Evolutionary conservation across 2,888 invertebrate species (phyloP).

Genomic region (Anodontia alba): DNA sequence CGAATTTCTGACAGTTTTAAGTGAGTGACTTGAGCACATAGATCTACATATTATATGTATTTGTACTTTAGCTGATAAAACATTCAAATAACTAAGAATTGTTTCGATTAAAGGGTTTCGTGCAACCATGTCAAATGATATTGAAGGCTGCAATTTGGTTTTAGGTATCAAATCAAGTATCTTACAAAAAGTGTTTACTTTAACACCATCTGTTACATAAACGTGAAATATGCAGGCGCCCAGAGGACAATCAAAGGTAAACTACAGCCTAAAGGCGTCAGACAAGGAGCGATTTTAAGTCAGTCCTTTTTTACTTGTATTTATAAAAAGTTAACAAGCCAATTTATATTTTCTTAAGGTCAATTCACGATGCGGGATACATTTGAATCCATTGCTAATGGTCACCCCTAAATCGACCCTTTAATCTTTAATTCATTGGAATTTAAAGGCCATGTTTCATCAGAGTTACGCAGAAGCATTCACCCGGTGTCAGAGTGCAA

Average conservation of each 20-base stretch:
- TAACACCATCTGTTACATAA: conserved; percentile 14
- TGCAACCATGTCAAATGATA: too few species aligned
- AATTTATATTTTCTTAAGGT: conserved; percentile 60
- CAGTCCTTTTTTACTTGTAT: conserved; percentile 6
- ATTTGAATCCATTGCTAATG: conserved; percentile 62
- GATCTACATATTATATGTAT: too few species aligned
- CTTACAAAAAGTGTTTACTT: neutral
- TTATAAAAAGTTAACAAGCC: conserved; percentile 61
- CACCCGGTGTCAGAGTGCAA: conserved; percentile 46
- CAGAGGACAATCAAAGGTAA: conserved; percentile 9
- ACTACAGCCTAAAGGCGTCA: conserved; percentile 10
- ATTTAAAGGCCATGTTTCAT: conserved; percentile 58
- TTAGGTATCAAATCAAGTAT: neutral
- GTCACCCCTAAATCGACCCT: conserved; percentile 60
- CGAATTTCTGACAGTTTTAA: too few species aligned
- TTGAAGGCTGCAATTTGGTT: too few species aligned
- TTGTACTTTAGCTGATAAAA: too few species aligned
- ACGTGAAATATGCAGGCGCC: conserved; percentile 18
- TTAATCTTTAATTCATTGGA: conserved; percentile 63
- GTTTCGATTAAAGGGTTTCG: too few species aligned
- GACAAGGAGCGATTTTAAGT: conserved; percentile 17
- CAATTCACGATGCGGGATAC: conserved; percentile 44
- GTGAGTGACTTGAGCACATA: too few species aligned
- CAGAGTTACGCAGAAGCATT: conserved; percentile 47
- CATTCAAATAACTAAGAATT: too few species aligned